Conservation (phyloP, 2,797 vertebrate genomes). For the Anomalospiza imberbis region DNA sequence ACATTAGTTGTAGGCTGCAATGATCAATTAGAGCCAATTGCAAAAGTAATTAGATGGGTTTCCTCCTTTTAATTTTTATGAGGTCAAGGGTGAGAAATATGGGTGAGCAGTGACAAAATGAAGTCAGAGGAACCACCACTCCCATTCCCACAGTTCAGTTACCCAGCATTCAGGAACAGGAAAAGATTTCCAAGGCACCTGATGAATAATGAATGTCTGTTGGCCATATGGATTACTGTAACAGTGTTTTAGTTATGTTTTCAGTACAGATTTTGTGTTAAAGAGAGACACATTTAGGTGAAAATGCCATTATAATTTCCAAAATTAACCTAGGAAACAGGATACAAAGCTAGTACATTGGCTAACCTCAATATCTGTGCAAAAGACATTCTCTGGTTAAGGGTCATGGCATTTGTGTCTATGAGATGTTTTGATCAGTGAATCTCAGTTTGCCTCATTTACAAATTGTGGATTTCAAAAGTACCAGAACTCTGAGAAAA, state of each 20-base stretch:
- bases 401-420: background rate
- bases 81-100: background rate
- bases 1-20: background rate
- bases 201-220: background rate
- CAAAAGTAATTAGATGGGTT: background rate
- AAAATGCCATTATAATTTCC: background rate
- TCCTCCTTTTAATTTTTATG: slow-evolving; percentile 3
- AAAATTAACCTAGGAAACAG: background rate
- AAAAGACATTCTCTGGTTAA: background rate
- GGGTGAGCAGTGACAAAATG: background rate
- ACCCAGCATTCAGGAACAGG: background rate
- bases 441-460: background rate
- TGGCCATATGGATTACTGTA: background rate
- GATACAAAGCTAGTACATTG: background rate
- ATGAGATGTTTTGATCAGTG: background rate
- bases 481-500: background rate
- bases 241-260: background rate
- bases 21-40: background rate
- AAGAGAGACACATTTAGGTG: background rate
- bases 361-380: background rate
- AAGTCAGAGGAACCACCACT: background rate
- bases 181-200: background rate
- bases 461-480: background rate
- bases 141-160: background rate
- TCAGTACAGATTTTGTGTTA: background rate